phyloP scores from a whole-genome alignment of 2,888 invertebrate genomes.

The Caradrina clavipalpis region DNA sequence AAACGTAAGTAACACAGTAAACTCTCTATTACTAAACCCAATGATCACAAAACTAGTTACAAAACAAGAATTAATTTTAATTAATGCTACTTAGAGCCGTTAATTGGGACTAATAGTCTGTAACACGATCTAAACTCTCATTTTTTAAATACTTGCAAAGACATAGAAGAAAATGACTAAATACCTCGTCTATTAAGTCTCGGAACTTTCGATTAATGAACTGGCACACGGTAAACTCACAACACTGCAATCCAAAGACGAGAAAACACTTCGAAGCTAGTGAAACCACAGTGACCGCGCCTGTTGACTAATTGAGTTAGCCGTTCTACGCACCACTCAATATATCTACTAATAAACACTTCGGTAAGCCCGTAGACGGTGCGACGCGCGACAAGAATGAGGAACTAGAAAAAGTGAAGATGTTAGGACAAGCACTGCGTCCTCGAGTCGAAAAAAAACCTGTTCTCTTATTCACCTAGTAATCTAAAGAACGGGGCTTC shows the following conservation, averaged over 20 bases:
- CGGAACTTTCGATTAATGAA: constrained; percentile 59
- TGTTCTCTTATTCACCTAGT: constrained; percentile 84
- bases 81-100: constrained; percentile 39
- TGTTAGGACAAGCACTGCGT: constrained; percentile 72
- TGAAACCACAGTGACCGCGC: constrained; percentile 61
- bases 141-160: constrained; percentile 36
- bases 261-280: constrained; percentile 69
- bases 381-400: constrained; percentile 73
- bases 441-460: constrained; percentile 81
- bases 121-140: constrained; percentile 47
- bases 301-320: constrained; percentile 81
- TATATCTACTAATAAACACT: constrained; percentile 63
- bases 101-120: constrained; percentile 61
- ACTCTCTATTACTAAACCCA: constrained; percentile 9
- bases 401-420: constrained; percentile 78
- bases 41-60: constrained; percentile 30
- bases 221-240: constrained; percentile 63
- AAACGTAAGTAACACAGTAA: constrained; percentile 11
- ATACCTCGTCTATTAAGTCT: constrained; percentile 52
- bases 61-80: constrained; percentile 49
- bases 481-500: constrained; percentile 81
- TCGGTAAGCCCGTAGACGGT: constrained; percentile 65
- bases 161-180: constrained; percentile 20
- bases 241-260: constrained; percentile 78
- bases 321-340: constrained; percentile 64